Conservation (phyloP, 2,888 invertebrate genomes). For the Morpho achilles region DNA sequence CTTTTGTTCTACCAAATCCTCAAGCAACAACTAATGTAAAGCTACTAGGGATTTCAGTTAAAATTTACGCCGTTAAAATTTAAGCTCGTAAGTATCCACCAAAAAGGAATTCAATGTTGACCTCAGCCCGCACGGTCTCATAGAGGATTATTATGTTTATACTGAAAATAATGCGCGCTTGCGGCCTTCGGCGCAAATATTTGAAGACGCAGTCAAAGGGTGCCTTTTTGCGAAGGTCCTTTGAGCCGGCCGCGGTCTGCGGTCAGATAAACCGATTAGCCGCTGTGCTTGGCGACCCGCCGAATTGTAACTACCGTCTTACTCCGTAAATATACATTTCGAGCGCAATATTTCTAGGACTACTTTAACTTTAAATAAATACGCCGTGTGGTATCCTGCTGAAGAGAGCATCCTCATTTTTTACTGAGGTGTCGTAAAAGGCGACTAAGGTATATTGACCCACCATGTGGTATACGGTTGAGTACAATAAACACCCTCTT, state of each 20-base stretch:
- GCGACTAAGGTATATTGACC: too few species aligned
- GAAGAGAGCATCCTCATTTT: too few species aligned
- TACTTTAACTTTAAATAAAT: neutral
- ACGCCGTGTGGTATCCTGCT: too few species aligned
- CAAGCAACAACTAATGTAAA: too few species aligned
- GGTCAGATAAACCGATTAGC: constrained; percentile 73
- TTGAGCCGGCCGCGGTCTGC: constrained; percentile 61
- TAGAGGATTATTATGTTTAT: constrained; percentile 72
- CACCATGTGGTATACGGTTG: too few species aligned
- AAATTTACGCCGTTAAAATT: constrained; percentile 24
- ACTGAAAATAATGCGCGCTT: constrained; percentile 73
- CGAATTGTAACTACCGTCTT: neutral
- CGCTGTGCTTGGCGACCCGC: constrained; percentile 24
- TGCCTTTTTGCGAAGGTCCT: constrained; percentile 67
- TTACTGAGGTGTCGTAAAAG: too few species aligned
- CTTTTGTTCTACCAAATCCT: too few species aligned
- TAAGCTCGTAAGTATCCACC: constrained; percentile 26
- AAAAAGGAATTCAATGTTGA: constrained; percentile 54
- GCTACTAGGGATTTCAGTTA: constrained; percentile 9
- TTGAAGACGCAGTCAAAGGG: constrained; percentile 73
- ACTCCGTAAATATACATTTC: neutral
- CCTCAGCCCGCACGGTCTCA: constrained; percentile 42
- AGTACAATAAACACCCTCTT: too few species aligned
- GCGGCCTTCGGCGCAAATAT: constrained; percentile 70
- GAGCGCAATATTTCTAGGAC: neutral